Evolutionary conservation across 2,797 vertebrate species (phyloP).

Genomic region (Neomorphus geoffroyi): DNA sequence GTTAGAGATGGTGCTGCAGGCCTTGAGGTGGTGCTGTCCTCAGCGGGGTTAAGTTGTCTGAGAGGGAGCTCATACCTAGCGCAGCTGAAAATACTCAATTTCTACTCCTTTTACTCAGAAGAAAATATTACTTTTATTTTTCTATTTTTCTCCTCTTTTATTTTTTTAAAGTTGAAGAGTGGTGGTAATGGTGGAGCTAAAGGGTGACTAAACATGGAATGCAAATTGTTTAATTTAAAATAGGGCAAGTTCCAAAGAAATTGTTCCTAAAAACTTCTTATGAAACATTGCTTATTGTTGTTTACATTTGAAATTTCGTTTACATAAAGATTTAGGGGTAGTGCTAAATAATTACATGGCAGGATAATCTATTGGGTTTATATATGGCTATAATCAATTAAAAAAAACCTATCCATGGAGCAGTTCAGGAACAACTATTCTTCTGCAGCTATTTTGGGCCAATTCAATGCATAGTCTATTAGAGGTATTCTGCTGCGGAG

Average conservation of each 20-base stretch:
- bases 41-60: background rate
- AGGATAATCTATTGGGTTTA: conserved; percentile 24
- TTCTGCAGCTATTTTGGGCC: conserved; percentile 60
- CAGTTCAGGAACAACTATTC: conserved; percentile 32
- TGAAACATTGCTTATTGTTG: background rate
- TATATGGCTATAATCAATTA: background rate
- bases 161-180: background rate
- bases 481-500: conserved; percentile 47
- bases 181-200: background rate
- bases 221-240: conserved; percentile 16
- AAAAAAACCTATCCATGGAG: background rate
- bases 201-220: background rate
- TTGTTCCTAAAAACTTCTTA: background rate
- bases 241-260: background rate
- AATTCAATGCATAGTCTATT: conserved; percentile 52
- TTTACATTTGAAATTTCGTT: background rate
- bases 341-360: background rate
- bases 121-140: background rate
- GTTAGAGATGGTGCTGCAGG: background rate
- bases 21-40: background rate
- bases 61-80: background rate
- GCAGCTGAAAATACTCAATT: background rate
- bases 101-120: background rate
- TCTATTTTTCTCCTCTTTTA: background rate
- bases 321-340: background rate